Conservation (phyloP, 2,113 vertebrate species). For the Carassius carassius region DNA sequence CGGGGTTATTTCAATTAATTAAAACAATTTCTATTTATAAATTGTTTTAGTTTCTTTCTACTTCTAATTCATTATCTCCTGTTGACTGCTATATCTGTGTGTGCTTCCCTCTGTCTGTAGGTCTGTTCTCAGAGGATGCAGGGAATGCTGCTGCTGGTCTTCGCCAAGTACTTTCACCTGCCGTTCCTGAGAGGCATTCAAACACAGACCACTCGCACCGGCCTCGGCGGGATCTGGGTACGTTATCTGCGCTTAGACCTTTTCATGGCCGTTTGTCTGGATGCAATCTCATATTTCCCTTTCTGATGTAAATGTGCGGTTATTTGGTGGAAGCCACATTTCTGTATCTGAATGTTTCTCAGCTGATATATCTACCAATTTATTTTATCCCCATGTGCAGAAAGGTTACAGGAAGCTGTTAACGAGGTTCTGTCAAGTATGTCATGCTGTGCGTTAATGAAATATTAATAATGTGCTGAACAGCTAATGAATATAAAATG, state of each 20-base stretch:
- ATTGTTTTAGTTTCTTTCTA: neutral
- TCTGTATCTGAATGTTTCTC: neutral
- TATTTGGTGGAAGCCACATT: neutral
- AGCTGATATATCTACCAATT: neutral
- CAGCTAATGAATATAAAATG: conserved; percentile 8
- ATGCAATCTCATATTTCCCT: neutral
- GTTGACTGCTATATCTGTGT: neutral
- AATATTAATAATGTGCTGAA: conserved; percentile 33
- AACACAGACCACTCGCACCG: conserved; percentile 90
- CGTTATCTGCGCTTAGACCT: conserved; percentile 54
- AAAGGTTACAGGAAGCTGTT: conserved; percentile 19
- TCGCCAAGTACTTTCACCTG: conserved; percentile 89
- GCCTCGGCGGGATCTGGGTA: conserved; percentile 84
- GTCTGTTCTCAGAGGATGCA: conserved; percentile 96
- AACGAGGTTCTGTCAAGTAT: neutral
- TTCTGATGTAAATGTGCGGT: neutral
- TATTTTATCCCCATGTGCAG: neutral
- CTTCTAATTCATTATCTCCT: too few relatives aligned
- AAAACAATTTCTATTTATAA: too few relatives aligned
- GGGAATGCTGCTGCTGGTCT: conserved; percentile 91
- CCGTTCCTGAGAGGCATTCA: conserved; percentile 86
- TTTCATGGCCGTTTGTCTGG: neutral
- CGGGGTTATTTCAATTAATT: too few relatives aligned
- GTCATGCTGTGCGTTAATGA: conserved; percentile 18
- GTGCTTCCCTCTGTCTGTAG: conserved; percentile 64